These are phyloP conservation scores for Gephyroberyx darwinii DNA, from an alignment of 2,797 vertebrate species.

Conservation along the genomic window DNA sequence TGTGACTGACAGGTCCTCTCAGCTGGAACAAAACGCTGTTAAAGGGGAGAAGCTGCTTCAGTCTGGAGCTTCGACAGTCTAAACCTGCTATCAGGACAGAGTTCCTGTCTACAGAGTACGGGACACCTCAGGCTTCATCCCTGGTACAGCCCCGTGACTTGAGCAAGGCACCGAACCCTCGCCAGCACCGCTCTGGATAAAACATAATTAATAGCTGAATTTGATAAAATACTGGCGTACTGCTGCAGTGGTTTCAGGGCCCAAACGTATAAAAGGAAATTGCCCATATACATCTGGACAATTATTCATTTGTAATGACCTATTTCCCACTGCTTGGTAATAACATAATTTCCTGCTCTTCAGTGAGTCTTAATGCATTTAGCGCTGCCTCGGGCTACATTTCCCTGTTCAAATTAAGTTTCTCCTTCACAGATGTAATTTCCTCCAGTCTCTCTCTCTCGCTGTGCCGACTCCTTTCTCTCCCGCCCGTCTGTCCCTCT, in stretches of 20 bases:
- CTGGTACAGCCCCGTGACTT: too few species aligned
- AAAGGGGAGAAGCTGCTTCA: constrained; percentile 19
- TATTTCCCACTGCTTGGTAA: constrained; percentile 52
- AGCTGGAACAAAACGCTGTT: constrained; percentile 16
- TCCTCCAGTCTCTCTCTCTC: constrained; percentile 35
- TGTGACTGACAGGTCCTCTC: constrained; percentile 62
- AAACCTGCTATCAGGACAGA: neutral
- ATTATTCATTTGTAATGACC: constrained; percentile 71
- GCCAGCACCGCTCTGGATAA: neutral
- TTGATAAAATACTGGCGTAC: constrained; percentile 9
- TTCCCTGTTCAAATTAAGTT: constrained; percentile 54
- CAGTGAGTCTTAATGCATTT: constrained; percentile 59
- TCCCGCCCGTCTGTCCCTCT: constrained; percentile 6
- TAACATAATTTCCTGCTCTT: constrained; percentile 66
- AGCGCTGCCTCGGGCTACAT: constrained; percentile 53
- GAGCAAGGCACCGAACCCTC: neutral
- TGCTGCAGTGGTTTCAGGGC: constrained; percentile 12
- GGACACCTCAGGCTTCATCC: neutral
- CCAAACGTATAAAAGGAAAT: constrained; percentile 39
- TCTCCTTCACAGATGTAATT: constrained; percentile 40
- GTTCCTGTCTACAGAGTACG: neutral
- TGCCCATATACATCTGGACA: constrained; percentile 41
- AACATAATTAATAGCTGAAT: neutral
- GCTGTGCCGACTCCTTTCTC: neutral
- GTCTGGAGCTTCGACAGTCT: neutral